A percentile compares a stretch with the other conserved stretches of the same genome.
phyloP scores from a whole-genome alignment of 2,888 invertebrate species.

The Cerceris rybyensis region DNA sequence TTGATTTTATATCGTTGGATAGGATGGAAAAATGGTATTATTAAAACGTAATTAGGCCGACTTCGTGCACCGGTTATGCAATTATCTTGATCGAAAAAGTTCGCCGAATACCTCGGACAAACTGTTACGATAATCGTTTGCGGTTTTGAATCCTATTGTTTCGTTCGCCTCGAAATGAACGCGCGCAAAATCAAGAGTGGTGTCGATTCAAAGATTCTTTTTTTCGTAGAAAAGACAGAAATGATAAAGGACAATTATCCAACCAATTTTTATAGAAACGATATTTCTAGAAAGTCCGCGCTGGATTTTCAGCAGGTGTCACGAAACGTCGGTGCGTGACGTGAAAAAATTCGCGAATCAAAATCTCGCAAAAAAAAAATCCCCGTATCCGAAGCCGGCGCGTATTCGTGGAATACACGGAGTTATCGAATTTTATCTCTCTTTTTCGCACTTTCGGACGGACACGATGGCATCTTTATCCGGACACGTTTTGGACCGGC shows the following conservation, averaged over 20 bases:
- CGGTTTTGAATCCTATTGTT: constrained; percentile 18
- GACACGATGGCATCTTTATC: constrained; percentile 43
- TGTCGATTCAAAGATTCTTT: neutral
- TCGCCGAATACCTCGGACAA: constrained; percentile 2
- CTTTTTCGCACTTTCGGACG: neutral
- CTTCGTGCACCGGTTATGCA: constrained; percentile 34
- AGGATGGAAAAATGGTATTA: constrained; percentile 25
- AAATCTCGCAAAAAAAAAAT: constrained; percentile 13
- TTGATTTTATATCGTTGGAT: constrained; percentile 35
- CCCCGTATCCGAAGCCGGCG: constrained; percentile 14
- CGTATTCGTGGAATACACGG: constrained; percentile 22
- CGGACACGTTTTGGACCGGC: constrained; percentile 38
- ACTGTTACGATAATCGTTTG: constrained; percentile 29
- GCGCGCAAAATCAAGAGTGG: neutral
- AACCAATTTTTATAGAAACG: constrained; percentile 9
- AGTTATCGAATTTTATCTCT: constrained; percentile 36
- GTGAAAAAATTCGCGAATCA: constrained; percentile 49
- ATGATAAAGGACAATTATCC: constrained; percentile 22
- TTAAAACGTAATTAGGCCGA: constrained; percentile 43
- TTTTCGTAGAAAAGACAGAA: neutral
- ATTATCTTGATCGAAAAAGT: constrained; percentile 44
- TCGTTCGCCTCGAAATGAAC: neutral
- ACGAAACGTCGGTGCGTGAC: constrained; percentile 41
- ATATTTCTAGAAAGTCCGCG: constrained; percentile 22
- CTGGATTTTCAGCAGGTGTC: constrained; percentile 27